phyloP scores from a whole-genome alignment of 2,113 vertebrate genomes.

The Tamias sibiricus region DNA sequence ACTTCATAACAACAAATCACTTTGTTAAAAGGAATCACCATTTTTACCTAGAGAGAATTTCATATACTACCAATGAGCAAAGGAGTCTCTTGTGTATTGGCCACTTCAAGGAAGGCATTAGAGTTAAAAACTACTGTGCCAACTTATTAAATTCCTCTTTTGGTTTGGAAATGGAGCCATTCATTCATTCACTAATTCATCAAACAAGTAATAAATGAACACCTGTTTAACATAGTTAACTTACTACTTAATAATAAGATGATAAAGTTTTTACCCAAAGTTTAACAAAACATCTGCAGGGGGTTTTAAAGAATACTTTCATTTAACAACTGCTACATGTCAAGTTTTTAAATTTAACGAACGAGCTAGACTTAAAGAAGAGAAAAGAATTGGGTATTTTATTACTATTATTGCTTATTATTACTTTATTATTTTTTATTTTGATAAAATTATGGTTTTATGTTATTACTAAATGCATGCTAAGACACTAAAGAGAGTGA shows the following conservation, averaged over 20 bases:
- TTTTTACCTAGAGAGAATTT: neutral
- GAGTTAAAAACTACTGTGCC: neutral
- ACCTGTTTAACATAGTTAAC: slow-evolving; percentile 28
- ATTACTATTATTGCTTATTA: no score
- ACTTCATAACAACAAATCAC: slow-evolving; percentile 54
- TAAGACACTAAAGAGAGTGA: neutral
- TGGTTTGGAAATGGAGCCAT: neutral
- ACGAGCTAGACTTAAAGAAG: slow-evolving; percentile 77
- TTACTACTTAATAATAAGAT: slow-evolving; percentile 83
- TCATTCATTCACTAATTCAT: slow-evolving; percentile 8
- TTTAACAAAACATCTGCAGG: slow-evolving; percentile 75
- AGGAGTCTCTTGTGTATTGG: neutral
- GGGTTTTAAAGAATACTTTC: slow-evolving; percentile 82
- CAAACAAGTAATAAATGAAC: neutral
- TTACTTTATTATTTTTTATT: no score
- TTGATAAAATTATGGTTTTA: neutral
- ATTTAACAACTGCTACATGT: slow-evolving; percentile 79
- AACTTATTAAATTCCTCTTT: slow-evolving; percentile 45
- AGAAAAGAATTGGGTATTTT: slow-evolving; percentile 74
- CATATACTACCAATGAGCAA: neutral
- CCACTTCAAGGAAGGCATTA: neutral
- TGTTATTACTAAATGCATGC: neutral
- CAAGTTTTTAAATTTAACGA: slow-evolving; percentile 80
- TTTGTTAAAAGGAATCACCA: neutral
- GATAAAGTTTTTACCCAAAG: slow-evolving; percentile 79